A percentile compares a stretch with the other conserved stretches of the same genome.
phyloP scores from a whole-genome alignment of 2,113 vertebrate species.

The Leptobrachium leishanense region DNA sequence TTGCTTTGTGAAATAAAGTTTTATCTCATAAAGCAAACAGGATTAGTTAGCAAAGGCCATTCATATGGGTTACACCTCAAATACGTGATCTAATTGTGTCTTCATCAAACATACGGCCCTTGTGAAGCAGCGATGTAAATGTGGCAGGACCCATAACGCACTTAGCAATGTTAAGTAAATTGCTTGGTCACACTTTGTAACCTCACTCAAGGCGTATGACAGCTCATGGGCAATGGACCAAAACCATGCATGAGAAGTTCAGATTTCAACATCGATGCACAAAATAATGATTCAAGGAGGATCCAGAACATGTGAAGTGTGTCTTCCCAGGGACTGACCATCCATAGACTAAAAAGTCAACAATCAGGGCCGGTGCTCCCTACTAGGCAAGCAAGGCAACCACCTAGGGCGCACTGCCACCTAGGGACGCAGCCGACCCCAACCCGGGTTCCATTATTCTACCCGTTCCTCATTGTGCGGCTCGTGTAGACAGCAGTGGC shows the following conservation, averaged over 20 bases:
- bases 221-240: neutral
- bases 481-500: no score
- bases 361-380: no score
- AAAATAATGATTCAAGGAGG: no score
- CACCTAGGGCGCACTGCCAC: no score
- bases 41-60: constrained; percentile 12
- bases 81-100: neutral
- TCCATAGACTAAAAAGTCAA: no score
- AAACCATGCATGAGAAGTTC: neutral
- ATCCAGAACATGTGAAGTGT: no score
- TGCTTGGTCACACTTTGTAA: constrained; percentile 7
- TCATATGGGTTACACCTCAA: neutral
- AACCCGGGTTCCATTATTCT: no score
- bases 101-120: neutral
- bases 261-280: neutral
- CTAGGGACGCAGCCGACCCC: no score
- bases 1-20: constrained; percentile 1
- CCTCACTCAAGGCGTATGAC: neutral
- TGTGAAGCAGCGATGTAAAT: neutral
- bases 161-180: constrained; percentile 3
- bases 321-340: no score
- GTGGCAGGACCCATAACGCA: neutral
- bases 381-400: no score
- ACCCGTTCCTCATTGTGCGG: no score
- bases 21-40: neutral